These are phyloP conservation scores for Athetis lepigone DNA, from an alignment of 2,888 invertebrate species.

Conservation along the genomic window DNA sequence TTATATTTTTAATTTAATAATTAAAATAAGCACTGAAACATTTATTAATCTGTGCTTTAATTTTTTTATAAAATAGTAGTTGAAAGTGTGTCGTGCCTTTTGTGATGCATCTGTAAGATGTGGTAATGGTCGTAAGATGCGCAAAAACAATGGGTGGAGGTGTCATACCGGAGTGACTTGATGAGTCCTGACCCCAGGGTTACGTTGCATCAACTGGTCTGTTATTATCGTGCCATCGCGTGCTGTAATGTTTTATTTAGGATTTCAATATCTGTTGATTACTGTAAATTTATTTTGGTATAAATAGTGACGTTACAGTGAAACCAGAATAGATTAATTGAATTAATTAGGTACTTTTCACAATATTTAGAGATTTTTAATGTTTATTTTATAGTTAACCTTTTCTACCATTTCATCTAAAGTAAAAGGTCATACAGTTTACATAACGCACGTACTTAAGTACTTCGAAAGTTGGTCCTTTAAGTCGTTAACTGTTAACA, in stretches of 20 bases:
- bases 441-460: neutral
- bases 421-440: slow-evolving; percentile 2
- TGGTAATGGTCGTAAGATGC: slow-evolving; percentile 57
- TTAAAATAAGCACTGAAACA: slow-evolving; percentile 58
- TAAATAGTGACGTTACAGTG: neutral
- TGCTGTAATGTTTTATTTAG: slow-evolving; percentile 23
- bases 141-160: slow-evolving; percentile 67
- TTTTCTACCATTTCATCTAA: neutral
- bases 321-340: neutral
- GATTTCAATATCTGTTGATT: slow-evolving; percentile 24
- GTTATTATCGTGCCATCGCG: slow-evolving; percentile 34
- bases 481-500: slow-evolving; percentile 25
- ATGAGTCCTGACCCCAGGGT: slow-evolving; percentile 55
- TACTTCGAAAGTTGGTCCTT: slow-evolving; percentile 25
- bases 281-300: neutral
- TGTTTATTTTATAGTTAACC: neutral
- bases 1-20: slow-evolving; percentile 59
- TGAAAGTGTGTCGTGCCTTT: slow-evolving; percentile 73
- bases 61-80: slow-evolving; percentile 60
- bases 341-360: neutral
- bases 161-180: slow-evolving; percentile 63
- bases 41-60: slow-evolving; percentile 55
- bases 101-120: slow-evolving; percentile 63
- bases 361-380: neutral
- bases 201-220: slow-evolving; percentile 37